phyloP scores from a whole-genome alignment of 1,140 invertebrate species.

The Centruroides sculpturatus region DNA sequence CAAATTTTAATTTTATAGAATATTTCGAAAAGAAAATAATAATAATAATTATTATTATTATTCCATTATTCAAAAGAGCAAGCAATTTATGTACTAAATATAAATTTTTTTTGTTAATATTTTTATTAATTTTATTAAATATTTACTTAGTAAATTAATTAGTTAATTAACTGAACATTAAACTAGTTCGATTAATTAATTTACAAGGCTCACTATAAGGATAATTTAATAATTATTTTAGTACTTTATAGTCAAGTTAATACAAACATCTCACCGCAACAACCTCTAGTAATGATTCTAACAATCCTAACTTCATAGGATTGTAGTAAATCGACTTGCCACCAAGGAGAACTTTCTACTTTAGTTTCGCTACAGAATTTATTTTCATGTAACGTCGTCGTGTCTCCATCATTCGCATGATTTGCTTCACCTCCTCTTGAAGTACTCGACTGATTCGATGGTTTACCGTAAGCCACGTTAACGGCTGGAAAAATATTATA shows the following conservation, averaged over 20 bases:
- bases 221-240: background rate
- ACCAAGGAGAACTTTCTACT: slow-evolving; percentile 71
- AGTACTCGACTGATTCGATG: slow-evolving; percentile 66
- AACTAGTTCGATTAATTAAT: no score
- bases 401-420: slow-evolving; percentile 73
- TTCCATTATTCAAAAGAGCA: no score
- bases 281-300: slow-evolving; percentile 67
- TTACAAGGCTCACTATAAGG: no score
- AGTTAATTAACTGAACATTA: no score
- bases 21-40: no score
- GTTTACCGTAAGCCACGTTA: slow-evolving; percentile 72
- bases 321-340: slow-evolving; percentile 70
- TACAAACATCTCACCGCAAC: slow-evolving; percentile 45
- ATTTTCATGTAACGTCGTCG: slow-evolving; percentile 65
- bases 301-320: slow-evolving; percentile 70
- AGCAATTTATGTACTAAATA: no score
- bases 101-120: no score
- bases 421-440: slow-evolving; percentile 59
- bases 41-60: no score
- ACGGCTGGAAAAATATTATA: slow-evolving; percentile 16
- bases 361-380: slow-evolving; percentile 76
- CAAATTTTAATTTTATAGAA: no score
- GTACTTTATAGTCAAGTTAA: background rate
- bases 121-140: no score
- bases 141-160: no score